phyloP scores from a whole-genome alignment of 2,113 vertebrate genomes.

The Ahaetulla prasina region DNA sequence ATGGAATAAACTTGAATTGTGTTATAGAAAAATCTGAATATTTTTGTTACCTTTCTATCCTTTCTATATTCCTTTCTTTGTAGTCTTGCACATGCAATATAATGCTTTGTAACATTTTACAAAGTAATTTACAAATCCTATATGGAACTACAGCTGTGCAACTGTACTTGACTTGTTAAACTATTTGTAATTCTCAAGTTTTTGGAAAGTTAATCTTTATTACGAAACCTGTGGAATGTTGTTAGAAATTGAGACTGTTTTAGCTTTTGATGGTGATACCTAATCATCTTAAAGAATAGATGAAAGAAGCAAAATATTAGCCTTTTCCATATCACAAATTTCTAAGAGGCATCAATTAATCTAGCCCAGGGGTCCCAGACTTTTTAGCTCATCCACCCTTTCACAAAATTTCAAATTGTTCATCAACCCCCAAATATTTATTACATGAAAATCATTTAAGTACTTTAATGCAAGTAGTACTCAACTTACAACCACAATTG shows the following conservation, averaged over 20 bases:
- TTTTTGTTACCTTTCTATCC: slow-evolving; percentile 13
- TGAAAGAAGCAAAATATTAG: not conserved
- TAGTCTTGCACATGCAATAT: not conserved
- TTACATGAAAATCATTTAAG: not conserved
- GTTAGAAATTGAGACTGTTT: not conserved
- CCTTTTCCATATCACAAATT: not conserved
- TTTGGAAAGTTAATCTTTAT: not conserved
- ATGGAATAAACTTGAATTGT: slow-evolving; percentile 83
- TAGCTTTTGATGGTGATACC: not conserved
- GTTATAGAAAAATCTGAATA: slow-evolving; percentile 49
- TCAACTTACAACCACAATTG: too few relatives aligned
- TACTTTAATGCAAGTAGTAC: too few relatives aligned
- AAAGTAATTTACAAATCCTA: not conserved
- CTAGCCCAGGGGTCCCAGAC: not conserved
- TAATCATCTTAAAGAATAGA: not conserved
- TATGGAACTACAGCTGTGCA: not conserved
- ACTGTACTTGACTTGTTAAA: not conserved
- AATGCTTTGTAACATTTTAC: not conserved
- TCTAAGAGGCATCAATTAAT: not conserved
- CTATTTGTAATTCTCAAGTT: not conserved
- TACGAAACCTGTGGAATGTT: not conserved
- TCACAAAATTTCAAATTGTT: not conserved
- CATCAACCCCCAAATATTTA: not conserved
- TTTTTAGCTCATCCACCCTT: not conserved
- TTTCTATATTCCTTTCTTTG: not conserved